Evolutionary conservation across 2,797 vertebrate species (phyloP), one percentile per base, ranked within the genome.

Genomic region (Taeniopygia guttata): DNA sequence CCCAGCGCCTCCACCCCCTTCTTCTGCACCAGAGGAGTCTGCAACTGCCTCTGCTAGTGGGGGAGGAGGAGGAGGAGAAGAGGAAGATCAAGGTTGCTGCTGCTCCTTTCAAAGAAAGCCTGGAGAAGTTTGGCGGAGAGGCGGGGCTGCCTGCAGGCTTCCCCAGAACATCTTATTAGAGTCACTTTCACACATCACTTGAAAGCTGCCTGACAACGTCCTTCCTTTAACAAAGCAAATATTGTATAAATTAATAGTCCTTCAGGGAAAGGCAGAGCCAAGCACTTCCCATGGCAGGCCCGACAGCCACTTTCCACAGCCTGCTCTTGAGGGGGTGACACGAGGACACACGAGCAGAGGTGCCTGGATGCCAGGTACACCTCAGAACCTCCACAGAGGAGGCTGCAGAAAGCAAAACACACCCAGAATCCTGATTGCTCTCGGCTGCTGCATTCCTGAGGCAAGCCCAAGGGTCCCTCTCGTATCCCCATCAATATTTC

Each of bases 121-220:
- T 45, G 83, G 62, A 94, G 92, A 95, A 93, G 86, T 88, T 87
- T 54, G 94, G 82, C 29, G 19, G 80, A 68, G 94, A 93, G 91
- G 95, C 52, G 76, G 92, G 18, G 74, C 93, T 74, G 95, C 84
- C 90, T 19, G 66, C 73, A 84, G 81, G 72, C 77, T 96, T 95
- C 86, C 92, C 95, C 75, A 48, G 87, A 93, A 93, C 83, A 29
- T 76, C 95, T 96, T 90, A 93, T 95, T 95, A 95, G 83, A 95
- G 96, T 96, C 94, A 95, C 97, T 97, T 97, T 95, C 95, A 96
- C 94, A 96, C 95, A 95, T 90, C 93, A 30, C 79, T 97, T 97
- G 95, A 96, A 96, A 96, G 93, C 77, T 0, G 54, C 69, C 94
- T 90, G 93, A 83, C 67, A 92, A 93, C 2, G 90, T 94, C 91